Evolutionary conservation across 2,797 vertebrate species (phyloP).

Genomic region (Phalloptychus januarius): DNA sequence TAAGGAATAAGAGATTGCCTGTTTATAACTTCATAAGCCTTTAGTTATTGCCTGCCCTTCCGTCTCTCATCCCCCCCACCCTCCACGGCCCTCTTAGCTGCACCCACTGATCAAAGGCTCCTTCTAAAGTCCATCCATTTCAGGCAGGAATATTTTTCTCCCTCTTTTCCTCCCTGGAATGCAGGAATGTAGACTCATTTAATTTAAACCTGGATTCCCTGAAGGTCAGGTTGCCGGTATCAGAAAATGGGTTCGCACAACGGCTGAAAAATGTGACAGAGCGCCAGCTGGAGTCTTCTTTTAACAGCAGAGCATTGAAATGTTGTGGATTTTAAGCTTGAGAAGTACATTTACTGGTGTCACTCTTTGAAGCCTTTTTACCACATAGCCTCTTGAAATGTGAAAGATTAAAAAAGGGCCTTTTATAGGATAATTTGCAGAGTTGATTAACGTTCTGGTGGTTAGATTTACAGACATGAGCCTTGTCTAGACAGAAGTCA

Average conservation of each 20-base stretch:
- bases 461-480: conserved; percentile 57
- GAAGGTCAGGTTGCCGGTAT: conserved; percentile 54
- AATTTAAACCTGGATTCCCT: conserved; percentile 55
- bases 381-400: conserved; percentile 39
- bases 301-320: conserved; percentile 16
- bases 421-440: conserved; percentile 70
- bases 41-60: conserved; percentile 40
- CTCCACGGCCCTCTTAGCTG: conserved; percentile 53
- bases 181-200: conserved; percentile 47
- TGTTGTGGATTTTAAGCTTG: conserved; percentile 36
- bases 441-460: conserved; percentile 66
- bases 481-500: conserved; percentile 69
- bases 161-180: conserved; percentile 45
- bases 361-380: conserved; percentile 15
- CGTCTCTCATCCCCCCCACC: conserved; percentile 28
- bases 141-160: conserved; percentile 54
- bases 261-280: conserved; percentile 26
- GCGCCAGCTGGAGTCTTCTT: conserved; percentile 18
- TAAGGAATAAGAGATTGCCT: conserved; percentile 24
- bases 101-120: conserved; percentile 75
- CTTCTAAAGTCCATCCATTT: conserved; percentile 58
- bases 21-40: conserved; percentile 59
- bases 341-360: conserved; percentile 17
- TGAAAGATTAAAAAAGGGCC: conserved; percentile 61
- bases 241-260: conserved; percentile 58